Percentiles rank a stretch among this genome's conserved stretches.
phyloP scores from a whole-genome alignment of 2,888 invertebrate genomes.

The Celastrina argiolus region DNA sequence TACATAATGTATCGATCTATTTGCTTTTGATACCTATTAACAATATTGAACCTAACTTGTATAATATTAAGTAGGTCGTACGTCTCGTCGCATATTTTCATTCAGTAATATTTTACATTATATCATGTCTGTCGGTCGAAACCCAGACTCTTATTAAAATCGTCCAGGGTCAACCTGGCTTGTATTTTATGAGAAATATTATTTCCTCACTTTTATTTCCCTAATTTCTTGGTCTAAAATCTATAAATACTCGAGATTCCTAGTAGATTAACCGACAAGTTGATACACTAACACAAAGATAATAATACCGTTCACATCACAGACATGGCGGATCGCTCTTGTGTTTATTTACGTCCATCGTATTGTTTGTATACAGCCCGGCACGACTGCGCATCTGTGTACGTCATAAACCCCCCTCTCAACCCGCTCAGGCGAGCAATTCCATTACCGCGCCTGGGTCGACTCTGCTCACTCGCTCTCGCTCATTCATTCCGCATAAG shows the following conservation, averaged over 20 bases:
- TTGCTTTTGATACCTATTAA: background rate
- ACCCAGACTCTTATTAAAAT: background rate
- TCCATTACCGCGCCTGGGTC: constrained; percentile 57
- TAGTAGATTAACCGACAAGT: constrained; percentile 39
- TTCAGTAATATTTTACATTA: background rate
- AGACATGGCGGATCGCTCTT: constrained; percentile 57
- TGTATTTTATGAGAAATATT: background rate
- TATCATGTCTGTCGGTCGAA: background rate
- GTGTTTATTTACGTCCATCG: constrained; percentile 78
- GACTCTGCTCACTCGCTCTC: constrained; percentile 69
- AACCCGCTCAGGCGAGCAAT: constrained; percentile 62
- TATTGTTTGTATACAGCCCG: constrained; percentile 78
- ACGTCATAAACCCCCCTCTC: constrained; percentile 62
- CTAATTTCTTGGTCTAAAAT: background rate
- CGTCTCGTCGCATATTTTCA: background rate
- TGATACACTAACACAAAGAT: constrained; percentile 63
- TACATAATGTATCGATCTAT: background rate
- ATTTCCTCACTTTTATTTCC: background rate
- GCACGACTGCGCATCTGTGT: constrained; percentile 74
- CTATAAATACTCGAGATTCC: constrained; percentile 7
- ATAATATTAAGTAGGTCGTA: background rate
- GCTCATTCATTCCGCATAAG: constrained; percentile 75
- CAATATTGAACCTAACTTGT: constrained; percentile 5
- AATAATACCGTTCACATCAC: constrained; percentile 63
- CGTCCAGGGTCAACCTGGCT: background rate